phyloP scores from a whole-genome alignment of 1,140 invertebrate species.

The Philaenus spumarius region DNA sequence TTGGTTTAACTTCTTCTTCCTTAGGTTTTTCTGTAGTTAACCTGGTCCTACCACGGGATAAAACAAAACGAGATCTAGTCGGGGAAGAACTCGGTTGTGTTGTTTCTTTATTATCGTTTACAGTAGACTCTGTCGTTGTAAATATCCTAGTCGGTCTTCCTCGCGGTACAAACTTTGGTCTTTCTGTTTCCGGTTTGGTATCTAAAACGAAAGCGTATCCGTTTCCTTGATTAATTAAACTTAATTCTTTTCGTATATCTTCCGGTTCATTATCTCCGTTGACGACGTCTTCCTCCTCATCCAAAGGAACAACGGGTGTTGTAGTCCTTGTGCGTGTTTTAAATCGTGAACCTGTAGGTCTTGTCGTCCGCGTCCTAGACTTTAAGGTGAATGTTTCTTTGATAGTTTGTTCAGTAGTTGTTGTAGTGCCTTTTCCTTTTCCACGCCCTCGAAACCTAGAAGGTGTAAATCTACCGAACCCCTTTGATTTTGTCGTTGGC shows the following conservation, averaged over 20 bases:
- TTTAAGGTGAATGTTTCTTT: background rate
- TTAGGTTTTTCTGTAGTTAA: conserved; percentile 2
- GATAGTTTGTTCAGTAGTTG: background rate
- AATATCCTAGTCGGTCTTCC: conserved; percentile 14
- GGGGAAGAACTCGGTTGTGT: too few relatives aligned
- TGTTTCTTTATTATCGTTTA: too few relatives aligned
- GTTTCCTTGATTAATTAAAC: too few relatives aligned
- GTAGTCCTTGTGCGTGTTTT: conserved; percentile 6
- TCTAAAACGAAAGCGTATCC: too few relatives aligned
- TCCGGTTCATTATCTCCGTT: background rate
- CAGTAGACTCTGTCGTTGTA: background rate
- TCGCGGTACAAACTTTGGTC: background rate
- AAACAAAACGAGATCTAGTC: background rate
- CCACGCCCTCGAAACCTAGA: background rate
- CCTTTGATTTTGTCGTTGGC: background rate
- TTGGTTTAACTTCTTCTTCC: background rate
- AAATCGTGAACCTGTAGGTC: conserved; percentile 7
- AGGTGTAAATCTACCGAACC: conserved; percentile 6
- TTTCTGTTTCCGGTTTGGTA: too few relatives aligned
- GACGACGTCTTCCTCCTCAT: background rate
- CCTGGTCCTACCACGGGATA: conserved; percentile 5
- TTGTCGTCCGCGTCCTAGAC: background rate
- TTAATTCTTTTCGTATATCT: too few relatives aligned
- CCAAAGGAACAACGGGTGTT: background rate
- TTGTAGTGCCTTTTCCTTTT: background rate